A percentile compares a stretch with the other conserved stretches of the same genome.
Conservation (phyloP, 2,113 vertebrate species). For the Gobio gobio region DNA sequence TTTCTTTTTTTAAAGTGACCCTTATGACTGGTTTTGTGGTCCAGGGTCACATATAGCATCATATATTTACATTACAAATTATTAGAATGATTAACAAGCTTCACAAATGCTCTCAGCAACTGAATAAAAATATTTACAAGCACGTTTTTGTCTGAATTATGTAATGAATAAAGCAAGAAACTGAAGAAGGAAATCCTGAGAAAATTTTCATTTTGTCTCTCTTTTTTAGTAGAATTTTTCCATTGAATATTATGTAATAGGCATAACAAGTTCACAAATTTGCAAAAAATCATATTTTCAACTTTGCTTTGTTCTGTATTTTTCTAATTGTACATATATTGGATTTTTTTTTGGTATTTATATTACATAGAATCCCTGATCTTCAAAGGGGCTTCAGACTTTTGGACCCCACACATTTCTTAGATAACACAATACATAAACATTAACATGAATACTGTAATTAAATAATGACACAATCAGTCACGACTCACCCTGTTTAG, state of each 20-base stretch:
- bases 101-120: background rate
- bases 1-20: too few relatives aligned
- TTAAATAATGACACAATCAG: background rate
- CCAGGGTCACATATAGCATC: background rate
- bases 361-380: background rate
- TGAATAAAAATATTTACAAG: constrained; percentile 15
- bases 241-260: background rate
- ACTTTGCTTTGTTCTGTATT: background rate
- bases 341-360: too few relatives aligned
- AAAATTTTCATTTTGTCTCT: too few relatives aligned
- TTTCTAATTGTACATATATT: too few relatives aligned
- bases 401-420: too few relatives aligned
- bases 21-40: too few relatives aligned
- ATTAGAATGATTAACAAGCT: background rate
- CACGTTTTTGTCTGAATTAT: background rate
- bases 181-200: too few relatives aligned
- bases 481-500: constrained; percentile 14
- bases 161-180: background rate
- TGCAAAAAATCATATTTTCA: too few relatives aligned
- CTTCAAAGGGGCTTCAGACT: background rate
- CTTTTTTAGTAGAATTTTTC: background rate
- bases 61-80: background rate
- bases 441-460: background rate
- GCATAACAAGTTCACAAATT: background rate
- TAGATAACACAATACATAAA: background rate